Conservation (phyloP, 2,888 invertebrate genomes). For the Mythimna ferrago region DNA sequence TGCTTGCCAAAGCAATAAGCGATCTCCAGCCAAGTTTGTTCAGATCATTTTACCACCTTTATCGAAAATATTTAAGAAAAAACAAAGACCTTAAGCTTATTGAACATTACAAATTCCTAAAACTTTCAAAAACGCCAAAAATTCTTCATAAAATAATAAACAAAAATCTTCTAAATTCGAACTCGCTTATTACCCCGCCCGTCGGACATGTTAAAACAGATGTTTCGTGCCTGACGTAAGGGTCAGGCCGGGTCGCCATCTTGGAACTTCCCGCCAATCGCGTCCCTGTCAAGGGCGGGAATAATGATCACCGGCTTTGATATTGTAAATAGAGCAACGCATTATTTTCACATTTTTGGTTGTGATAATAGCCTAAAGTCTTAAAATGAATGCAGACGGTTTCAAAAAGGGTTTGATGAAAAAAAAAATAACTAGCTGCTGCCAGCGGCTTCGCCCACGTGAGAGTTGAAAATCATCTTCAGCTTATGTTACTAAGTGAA, state of each 20-base stretch:
- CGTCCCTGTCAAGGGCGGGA: conserved; percentile 84
- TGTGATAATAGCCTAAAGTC: conserved; percentile 2
- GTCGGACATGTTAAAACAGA: conserved; percentile 88
- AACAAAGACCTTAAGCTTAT: too few relatives aligned
- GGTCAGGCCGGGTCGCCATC: conserved; percentile 89
- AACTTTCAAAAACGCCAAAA: conserved; percentile 35
- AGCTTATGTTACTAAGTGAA: too few relatives aligned
- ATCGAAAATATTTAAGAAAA: too few relatives aligned
- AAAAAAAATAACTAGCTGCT: neutral
- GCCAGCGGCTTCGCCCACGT: too few relatives aligned
- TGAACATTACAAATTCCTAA: neutral
- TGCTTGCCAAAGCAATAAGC: too few relatives aligned
- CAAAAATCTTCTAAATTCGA: conserved; percentile 70
- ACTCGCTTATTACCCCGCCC: conserved; percentile 84
- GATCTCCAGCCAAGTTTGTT: too few relatives aligned
- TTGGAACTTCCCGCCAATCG: conserved; percentile 86
- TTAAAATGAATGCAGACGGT: neutral
- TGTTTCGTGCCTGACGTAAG: conserved; percentile 88
- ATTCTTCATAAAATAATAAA: conserved; percentile 40
- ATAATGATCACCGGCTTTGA: conserved; percentile 82
- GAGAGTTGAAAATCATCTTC: too few relatives aligned
- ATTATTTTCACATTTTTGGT: conserved; percentile 44
- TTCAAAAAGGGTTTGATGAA: neutral
- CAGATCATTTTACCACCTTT: too few relatives aligned
- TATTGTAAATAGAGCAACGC: conserved; percentile 48